A percentile compares a stretch with the other conserved stretches of the same genome.
Conservation (phyloP, 2,888 invertebrate species). For the Atethmia centrago region DNA sequence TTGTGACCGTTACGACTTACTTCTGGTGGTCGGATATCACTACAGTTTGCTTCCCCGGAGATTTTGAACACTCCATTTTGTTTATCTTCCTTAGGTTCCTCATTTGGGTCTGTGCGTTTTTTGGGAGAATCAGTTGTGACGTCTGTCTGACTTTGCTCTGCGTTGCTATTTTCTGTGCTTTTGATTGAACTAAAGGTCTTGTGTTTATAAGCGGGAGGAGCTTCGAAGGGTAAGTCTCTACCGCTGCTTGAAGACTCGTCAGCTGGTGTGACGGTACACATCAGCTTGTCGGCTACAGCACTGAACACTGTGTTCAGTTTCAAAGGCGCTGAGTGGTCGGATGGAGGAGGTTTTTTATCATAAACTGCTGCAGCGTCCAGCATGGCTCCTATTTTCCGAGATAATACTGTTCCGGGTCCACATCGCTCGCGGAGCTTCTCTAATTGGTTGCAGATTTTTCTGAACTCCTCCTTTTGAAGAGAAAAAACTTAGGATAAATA, state of each 20-base stretch:
- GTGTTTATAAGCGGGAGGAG: slow-evolving; percentile 85
- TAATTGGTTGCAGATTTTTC: slow-evolving; percentile 94
- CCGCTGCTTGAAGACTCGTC: slow-evolving; percentile 89
- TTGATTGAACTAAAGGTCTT: slow-evolving; percentile 89
- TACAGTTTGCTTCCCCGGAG: slow-evolving; percentile 86
- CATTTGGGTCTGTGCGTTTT: slow-evolving; percentile 76
- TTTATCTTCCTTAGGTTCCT: slow-evolving; percentile 80
- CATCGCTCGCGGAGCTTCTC: slow-evolving; percentile 95
- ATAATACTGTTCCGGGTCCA: slow-evolving; percentile 93
- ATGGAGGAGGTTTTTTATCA: slow-evolving; percentile 88
- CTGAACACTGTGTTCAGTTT: slow-evolving; percentile 90
- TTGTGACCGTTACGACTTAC: slow-evolving; percentile 81
- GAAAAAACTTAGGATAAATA: slow-evolving; percentile 23
- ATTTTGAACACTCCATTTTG: slow-evolving; percentile 87
- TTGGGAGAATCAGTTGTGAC: slow-evolving; percentile 86
- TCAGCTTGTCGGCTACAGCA: slow-evolving; percentile 88
- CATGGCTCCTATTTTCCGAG: slow-evolving; percentile 95
- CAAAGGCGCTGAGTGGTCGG: slow-evolving; percentile 86
- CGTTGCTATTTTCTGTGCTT: slow-evolving; percentile 82
- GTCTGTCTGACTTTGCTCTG: slow-evolving; percentile 85
- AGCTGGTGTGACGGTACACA: slow-evolving; percentile 88
- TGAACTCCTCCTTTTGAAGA: slow-evolving; percentile 94
- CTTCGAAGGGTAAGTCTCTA: slow-evolving; percentile 86
- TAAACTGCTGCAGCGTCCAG: slow-evolving; percentile 93
- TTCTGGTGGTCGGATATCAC: slow-evolving; percentile 85